Conservation (phyloP, 2,113 vertebrate species). For the Rhinogobius similis region DNA sequence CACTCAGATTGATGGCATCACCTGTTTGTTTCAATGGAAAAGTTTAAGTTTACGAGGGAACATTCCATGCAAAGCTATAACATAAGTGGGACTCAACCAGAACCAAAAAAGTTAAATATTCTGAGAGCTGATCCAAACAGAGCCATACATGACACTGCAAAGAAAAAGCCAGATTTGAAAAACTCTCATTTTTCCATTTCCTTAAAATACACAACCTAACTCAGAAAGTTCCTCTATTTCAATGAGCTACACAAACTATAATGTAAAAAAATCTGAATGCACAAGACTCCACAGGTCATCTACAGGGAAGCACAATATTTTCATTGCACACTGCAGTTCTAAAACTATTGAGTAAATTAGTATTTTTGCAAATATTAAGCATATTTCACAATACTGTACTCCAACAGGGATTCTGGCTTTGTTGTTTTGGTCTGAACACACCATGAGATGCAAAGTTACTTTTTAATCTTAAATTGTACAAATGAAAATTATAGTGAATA, state of each 20-base stretch:
- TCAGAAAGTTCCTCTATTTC: not conserved
- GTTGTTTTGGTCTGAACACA: constrained; percentile 13
- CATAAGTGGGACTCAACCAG: no score
- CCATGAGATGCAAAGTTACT: not conserved
- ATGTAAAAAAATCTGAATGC: not conserved
- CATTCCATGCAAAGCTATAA: no score
- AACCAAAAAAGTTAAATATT: no score
- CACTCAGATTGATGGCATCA: no score
- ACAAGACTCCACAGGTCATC: not conserved
- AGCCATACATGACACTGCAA: not conserved
- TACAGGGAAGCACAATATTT: not conserved
- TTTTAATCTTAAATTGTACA: constrained; percentile 1
- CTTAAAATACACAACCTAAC: not conserved
- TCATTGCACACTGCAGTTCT: not conserved
- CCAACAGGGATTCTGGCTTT: not conserved
- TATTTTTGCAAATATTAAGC: not conserved
- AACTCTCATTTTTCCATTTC: not conserved
- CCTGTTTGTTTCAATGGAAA: no score
- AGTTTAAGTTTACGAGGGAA: no score
- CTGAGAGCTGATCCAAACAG: not conserved
- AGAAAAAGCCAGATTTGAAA: not conserved
- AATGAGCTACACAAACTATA: not conserved
- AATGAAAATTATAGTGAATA: not conserved
- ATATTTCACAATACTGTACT: not conserved
- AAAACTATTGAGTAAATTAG: not conserved